Evolutionary conservation across 1,140 invertebrate species (phyloP).

Genomic region (Saccostrea cuccullata): DNA sequence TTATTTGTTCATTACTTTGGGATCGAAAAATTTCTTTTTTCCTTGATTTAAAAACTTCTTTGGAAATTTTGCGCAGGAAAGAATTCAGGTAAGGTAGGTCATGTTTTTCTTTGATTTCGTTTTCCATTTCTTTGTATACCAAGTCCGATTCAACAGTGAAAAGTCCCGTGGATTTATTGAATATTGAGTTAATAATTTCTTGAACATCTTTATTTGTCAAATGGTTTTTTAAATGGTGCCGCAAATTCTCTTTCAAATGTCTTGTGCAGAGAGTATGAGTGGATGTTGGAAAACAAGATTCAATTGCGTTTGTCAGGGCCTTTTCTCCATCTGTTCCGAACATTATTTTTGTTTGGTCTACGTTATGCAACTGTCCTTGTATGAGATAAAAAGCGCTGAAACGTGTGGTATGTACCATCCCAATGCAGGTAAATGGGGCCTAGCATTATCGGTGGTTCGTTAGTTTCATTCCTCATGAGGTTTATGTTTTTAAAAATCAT

Average conservation of each 20-base stretch:
- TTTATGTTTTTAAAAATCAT: constrained; percentile 43
- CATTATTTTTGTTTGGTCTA: constrained; percentile 35
- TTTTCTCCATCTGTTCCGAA: constrained; percentile 49
- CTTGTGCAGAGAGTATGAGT: constrained; percentile 49
- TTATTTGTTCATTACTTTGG: constrained; percentile 46
- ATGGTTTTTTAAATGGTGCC: constrained; percentile 23
- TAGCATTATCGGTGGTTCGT: too few species aligned
- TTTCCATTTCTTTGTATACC: not conserved
- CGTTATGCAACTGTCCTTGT: not conserved
- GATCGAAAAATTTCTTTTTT: not conserved
- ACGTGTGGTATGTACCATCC: too few species aligned
- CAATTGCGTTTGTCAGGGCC: constrained; percentile 45
- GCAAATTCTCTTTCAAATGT: too few species aligned
- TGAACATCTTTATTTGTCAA: not conserved
- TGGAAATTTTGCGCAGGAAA: not conserved
- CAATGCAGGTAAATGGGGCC: too few species aligned
- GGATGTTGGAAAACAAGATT: not conserved
- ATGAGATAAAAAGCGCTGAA: constrained; percentile 48
- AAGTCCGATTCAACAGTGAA: not conserved
- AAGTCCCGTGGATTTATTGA: constrained; percentile 5
- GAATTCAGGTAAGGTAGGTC: not conserved
- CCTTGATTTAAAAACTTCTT: not conserved
- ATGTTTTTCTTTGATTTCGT: not conserved
- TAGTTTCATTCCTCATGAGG: not conserved
- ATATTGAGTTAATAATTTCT: constrained; percentile 13